Conservation (phyloP, 1,140 invertebrate genomes). For the Heliothis virescens region DNA sequence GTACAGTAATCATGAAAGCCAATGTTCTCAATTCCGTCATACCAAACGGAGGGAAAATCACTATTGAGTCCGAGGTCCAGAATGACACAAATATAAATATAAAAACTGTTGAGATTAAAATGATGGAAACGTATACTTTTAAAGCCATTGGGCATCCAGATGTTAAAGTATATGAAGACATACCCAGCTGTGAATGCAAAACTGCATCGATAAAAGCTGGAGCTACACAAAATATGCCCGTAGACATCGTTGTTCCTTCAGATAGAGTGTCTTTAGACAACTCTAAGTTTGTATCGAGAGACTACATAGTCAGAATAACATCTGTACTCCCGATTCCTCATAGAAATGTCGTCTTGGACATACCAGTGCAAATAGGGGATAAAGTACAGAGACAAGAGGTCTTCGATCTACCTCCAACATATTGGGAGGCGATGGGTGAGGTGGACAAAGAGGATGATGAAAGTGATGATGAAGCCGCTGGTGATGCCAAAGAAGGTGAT, state of each 20-base stretch:
- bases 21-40: constrained; percentile 57
- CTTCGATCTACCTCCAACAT: constrained; percentile 47
- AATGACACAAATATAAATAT: constrained; percentile 60
- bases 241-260: constrained; percentile 52
- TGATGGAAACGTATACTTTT: constrained; percentile 56
- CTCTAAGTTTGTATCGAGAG: constrained; percentile 58
- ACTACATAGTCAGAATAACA: constrained; percentile 58
- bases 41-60: constrained; percentile 54
- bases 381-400: neutral
- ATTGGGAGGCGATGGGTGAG: constrained; percentile 61
- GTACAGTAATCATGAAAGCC: constrained; percentile 58
- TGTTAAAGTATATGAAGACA: constrained; percentile 44
- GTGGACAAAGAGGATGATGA: constrained; percentile 32
- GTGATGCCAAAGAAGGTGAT: neutral
- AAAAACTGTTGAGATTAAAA: constrained; percentile 57
- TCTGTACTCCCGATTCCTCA: constrained; percentile 59
- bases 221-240: constrained; percentile 42
- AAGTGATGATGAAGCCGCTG: neutral
- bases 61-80: constrained; percentile 57
- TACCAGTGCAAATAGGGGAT: constrained; percentile 56
- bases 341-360: constrained; percentile 50
- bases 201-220: constrained; percentile 48
- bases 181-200: constrained; percentile 55
- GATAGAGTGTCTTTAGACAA: constrained; percentile 53
- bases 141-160: constrained; percentile 31